These are phyloP conservation scores for Seriola dumerili DNA, from an alignment of 2,113 vertebrate species.

Conservation along the genomic window DNA sequence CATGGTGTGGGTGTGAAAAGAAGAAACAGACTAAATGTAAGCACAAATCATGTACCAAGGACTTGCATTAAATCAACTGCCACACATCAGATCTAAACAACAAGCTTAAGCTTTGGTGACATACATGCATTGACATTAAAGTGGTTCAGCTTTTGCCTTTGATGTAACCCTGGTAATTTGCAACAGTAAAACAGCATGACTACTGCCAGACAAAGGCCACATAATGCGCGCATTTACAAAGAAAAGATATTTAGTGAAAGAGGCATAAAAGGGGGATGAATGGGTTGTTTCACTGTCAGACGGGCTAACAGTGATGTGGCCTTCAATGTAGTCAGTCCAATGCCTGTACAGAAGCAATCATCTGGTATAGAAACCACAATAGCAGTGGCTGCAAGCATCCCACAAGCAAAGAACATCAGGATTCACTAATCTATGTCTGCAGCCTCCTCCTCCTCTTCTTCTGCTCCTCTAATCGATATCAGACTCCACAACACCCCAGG, in stretches of 20 bases:
- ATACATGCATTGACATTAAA: background rate
- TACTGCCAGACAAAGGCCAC: background rate
- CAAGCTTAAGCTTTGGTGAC: conserved; percentile 1
- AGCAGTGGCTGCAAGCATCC: conserved; percentile 26
- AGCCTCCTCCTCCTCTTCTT: conserved; percentile 47
- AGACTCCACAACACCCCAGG: conserved; percentile 53
- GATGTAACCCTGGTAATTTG: conserved; percentile 16
- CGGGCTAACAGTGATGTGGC: conserved; percentile 17
- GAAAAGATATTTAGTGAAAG: background rate
- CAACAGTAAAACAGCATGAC: conserved; percentile 10
- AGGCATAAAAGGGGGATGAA: conserved; percentile 6
- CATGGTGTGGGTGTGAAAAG: background rate
- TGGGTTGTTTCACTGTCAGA: background rate
- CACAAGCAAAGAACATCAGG: conserved; percentile 51
- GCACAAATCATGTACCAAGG: conserved; percentile 2
- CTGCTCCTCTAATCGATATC: conserved; percentile 68
- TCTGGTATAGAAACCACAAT: conserved; percentile 15
- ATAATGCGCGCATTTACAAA: background rate
- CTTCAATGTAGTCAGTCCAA: conserved; percentile 23
- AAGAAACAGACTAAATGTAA: conserved; percentile 25
- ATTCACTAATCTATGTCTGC: conserved; percentile 62
- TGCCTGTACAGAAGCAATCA: conserved; percentile 19
- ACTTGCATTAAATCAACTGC: conserved; percentile 27
- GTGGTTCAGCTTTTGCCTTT: conserved; percentile 6
- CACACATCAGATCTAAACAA: conserved; percentile 3